Base-by-base conservation (phyloP, 2,113 vertebrate genomes). In the Maccullochella peelii region DNA sequence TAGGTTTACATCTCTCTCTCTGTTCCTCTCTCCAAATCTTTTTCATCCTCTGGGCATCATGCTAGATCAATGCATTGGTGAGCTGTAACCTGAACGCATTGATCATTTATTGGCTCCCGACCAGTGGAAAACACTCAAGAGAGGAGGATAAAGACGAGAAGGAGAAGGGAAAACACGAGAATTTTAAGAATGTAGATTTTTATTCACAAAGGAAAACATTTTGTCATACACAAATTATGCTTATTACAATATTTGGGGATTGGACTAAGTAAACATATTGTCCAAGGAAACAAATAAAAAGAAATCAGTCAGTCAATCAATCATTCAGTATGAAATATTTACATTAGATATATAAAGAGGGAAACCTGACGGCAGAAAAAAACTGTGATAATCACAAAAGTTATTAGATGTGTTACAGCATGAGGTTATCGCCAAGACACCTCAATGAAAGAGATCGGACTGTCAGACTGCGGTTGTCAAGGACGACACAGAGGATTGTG, bases 11-110 rank as follows among this genome's bases (percentile, higher is more conserved):
- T 80, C 54, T 81, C 69, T 72, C 40, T 44, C 70, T 76, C 4
- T 62, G 23, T 65, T 57, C 14, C 18, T 16, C 40, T 70, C 25
- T 54, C 27, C 78, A 55, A 73, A 80, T 88, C 21, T 50, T 62
- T 78, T 72, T 40, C 74, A 82, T 82, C 73, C 81, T 89, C 74
- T 78, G 76, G 73, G 63, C 83, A 86, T 83, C 75, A 49, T 65
- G 79, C 65, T 78, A 59, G 62, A 88, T 92, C 87, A 73, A 80
- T 89, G 66, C 85, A 91, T 91, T 78, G 77, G 80, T 77, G 81
- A 87, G 82, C 63, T 27, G 90, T 92, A 90, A 93, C 88, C 82
- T 81, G 76, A 93, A 90, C 82, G 9, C 78, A 91, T 68, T 83
- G 85, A 89, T 86, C 33, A 73, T 73, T 70, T 76, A 80, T 76